Conservation (phyloP, 2,797 vertebrate genomes). For the Acestrorhynchus altus region DNA sequence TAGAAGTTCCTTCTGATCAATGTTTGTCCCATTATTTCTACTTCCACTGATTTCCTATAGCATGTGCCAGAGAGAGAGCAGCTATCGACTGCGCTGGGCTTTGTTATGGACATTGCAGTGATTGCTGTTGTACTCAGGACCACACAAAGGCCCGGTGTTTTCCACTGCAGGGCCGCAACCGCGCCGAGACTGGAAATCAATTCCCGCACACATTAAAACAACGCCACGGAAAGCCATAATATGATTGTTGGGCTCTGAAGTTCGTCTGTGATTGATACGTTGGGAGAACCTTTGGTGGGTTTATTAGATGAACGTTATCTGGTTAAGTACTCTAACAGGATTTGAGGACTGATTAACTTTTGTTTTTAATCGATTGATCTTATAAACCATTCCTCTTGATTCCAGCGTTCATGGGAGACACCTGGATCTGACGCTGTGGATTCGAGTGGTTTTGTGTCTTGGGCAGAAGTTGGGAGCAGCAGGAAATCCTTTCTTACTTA, state of each 20-base stretch:
- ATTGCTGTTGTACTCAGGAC: conserved; percentile 34
- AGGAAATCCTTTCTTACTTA: too few species aligned
- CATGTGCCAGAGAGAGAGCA: conserved; percentile 44
- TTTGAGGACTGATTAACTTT: background rate
- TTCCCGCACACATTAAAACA: conserved; percentile 25
- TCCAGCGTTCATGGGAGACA: background rate
- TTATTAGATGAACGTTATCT: conserved; percentile 13
- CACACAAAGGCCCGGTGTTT: conserved; percentile 38
- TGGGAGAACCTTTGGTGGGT: background rate
- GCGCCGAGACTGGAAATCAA: conserved; percentile 23
- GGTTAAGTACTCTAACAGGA: background rate
- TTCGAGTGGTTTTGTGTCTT: background rate
- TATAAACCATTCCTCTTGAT: background rate
- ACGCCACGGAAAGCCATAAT: conserved; percentile 8
- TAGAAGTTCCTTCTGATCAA: background rate
- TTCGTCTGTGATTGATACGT: background rate
- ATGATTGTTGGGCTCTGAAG: conserved; percentile 2
- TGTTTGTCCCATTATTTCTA: conserved; percentile 48
- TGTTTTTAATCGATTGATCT: background rate
- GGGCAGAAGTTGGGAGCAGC: too few species aligned
- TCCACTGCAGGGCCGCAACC: background rate
- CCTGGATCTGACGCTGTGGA: background rate
- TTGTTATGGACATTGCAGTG: conserved; percentile 65
- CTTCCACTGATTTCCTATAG: conserved; percentile 68
- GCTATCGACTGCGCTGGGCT: conserved; percentile 60